Percentiles rank a stretch among this genome's conserved stretches.
These are phyloP conservation scores for Gnathonemus longibarbis DNA, from an alignment of 2,113 vertebrate species.

Conservation along the genomic window DNA sequence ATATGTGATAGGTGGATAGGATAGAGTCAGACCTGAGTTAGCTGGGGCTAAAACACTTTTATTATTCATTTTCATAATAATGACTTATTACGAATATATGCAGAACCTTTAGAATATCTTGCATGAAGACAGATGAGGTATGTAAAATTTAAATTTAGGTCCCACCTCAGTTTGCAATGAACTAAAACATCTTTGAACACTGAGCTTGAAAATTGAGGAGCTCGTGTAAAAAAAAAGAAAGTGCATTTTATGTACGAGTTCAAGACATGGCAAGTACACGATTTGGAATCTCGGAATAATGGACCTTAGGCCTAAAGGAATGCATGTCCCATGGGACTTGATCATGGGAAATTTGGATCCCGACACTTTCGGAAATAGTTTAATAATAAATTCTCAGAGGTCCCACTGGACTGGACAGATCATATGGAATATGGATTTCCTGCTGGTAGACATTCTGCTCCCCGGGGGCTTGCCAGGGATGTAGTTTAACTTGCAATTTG, in stretches of 20 bases:
- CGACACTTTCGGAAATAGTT: neutral
- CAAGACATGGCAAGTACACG: neutral
- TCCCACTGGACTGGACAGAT: neutral
- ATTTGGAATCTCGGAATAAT: neutral
- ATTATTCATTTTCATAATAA: neutral
- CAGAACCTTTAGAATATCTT: neutral
- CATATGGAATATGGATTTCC: conserved; percentile 5
- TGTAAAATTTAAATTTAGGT: neutral
- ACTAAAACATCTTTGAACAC: neutral
- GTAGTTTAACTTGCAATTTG: neutral
- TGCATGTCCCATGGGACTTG: neutral
- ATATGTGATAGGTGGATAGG: too few species aligned
- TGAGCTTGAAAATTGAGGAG: neutral
- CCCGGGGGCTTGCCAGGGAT: neutral
- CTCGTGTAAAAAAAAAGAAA: neutral
- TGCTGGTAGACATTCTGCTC: neutral
- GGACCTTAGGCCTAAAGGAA: neutral
- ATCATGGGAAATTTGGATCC: neutral
- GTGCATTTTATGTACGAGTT: neutral
- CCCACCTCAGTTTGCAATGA: neutral
- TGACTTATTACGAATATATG: neutral
- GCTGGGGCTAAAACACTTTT: neutral
- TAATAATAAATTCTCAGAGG: neutral
- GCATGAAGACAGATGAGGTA: neutral
- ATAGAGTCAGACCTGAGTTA: neutral